A percentile compares a stretch with the other conserved stretches of the same genome.
Conservation (phyloP, 2,888 invertebrate species). For the Pollenia amentaria region DNA sequence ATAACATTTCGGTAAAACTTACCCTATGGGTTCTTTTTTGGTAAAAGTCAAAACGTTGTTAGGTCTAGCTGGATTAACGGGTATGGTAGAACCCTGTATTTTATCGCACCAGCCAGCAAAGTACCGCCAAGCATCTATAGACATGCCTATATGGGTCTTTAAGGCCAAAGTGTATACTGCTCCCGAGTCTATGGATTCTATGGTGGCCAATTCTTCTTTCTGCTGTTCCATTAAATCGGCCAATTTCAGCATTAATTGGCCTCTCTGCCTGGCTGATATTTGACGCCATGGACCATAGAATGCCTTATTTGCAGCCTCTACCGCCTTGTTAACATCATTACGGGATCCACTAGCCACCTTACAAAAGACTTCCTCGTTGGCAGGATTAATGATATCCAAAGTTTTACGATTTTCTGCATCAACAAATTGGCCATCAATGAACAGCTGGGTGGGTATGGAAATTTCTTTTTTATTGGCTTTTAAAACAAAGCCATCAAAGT, state of each 20-base stretch:
- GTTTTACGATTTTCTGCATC: conserved; percentile 89
- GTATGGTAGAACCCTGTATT: conserved; percentile 95
- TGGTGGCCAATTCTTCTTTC: conserved; percentile 97
- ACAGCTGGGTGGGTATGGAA: conserved; percentile 94
- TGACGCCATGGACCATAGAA: conserved; percentile 98
- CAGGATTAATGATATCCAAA: conserved; percentile 91
- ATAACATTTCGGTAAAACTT: conserved; percentile 76
- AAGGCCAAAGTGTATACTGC: conserved; percentile 98
- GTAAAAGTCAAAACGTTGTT: conserved; percentile 95
- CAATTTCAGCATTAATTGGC: conserved; percentile 92
- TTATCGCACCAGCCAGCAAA: conserved; percentile 99
- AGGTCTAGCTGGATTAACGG: conserved; percentile 95
- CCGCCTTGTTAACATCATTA: conserved; percentile 94
- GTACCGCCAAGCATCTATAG: conserved; percentile 98
- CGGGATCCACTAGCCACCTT: conserved; percentile 89
- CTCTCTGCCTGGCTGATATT: conserved; percentile 96
- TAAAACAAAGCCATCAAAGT: conserved; percentile 90
- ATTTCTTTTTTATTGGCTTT: conserved; percentile 93
- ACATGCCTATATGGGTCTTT: conserved; percentile 99
- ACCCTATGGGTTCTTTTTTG: conserved; percentile 95
- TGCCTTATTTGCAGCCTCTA: conserved; percentile 93
- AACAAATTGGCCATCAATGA: conserved; percentile 95
- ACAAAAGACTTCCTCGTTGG: conserved; percentile 92
- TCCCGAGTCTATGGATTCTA: conserved; percentile 97
- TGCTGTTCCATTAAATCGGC: conserved; percentile 98